Evolutionary conservation across 2,797 vertebrate species (phyloP).

Genomic region (Pelobates cultripes): DNA sequence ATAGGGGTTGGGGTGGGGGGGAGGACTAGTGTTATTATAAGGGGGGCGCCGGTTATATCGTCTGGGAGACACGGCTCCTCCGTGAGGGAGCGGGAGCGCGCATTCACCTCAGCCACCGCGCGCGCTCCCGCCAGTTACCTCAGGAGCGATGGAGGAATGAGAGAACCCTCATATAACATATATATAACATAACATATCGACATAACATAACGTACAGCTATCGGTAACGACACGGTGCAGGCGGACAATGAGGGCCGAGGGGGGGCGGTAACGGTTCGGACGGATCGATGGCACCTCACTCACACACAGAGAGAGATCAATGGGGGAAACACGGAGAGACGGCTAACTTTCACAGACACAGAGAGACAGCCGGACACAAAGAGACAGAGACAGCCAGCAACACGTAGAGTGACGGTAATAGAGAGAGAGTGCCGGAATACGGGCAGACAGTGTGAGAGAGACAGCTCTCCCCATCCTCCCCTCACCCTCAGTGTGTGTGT

Average conservation of each 20-base stretch:
- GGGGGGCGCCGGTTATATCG: too few species aligned
- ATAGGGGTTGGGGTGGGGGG: not conserved
- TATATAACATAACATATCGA: too few species aligned
- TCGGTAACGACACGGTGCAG: too few species aligned
- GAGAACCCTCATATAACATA: not conserved
- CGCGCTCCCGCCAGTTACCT: constrained; percentile 1
- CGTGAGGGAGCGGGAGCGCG: constrained; percentile 8
- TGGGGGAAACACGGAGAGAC: too few species aligned
- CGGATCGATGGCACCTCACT: too few species aligned
- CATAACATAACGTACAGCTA: too few species aligned
- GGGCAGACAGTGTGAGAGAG: not conserved
- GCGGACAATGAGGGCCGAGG: too few species aligned
- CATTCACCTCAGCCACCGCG: not conserved
- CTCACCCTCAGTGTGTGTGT: not conserved
- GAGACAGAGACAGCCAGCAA: not conserved
- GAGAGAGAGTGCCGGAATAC: not conserved
- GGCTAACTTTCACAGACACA: too few species aligned
- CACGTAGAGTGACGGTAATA: not conserved
- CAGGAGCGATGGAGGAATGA: not conserved
- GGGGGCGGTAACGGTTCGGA: too few species aligned
- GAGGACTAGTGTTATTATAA: not conserved
- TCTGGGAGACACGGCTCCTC: not conserved
- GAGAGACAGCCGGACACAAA: not conserved
- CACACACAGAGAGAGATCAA: too few species aligned
- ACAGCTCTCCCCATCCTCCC: not conserved